Conservation (phyloP, 2,888 invertebrate genomes). For the Drosophila kanekoi region DNA sequence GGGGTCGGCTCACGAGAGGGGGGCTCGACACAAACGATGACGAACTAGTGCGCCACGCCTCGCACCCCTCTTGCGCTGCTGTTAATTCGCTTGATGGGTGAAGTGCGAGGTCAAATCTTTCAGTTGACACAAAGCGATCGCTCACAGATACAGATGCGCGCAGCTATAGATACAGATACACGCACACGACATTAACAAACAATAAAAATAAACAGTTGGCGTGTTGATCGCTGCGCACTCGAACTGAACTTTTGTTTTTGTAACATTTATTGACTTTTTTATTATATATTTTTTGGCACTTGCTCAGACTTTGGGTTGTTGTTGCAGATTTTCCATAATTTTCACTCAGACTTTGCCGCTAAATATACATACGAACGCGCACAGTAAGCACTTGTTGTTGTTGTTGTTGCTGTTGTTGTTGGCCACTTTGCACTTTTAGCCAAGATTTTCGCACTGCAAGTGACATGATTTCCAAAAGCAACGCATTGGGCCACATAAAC, state of each 20-base stretch:
- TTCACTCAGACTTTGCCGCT: slow-evolving; percentile 16
- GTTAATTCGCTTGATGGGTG: slow-evolving; percentile 81
- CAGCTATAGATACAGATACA: slow-evolving; percentile 22
- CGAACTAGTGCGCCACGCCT: slow-evolving; percentile 22
- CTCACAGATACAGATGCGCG: slow-evolving; percentile 28
- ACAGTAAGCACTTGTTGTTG: slow-evolving; percentile 31
- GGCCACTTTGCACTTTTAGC: slow-evolving; percentile 49
- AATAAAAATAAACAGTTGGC: slow-evolving; percentile 40
- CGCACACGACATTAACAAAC: slow-evolving; percentile 23
- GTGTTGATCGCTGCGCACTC: slow-evolving; percentile 32
- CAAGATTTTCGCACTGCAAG: slow-evolving; percentile 67
- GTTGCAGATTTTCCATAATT: slow-evolving; percentile 53
- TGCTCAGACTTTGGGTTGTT: slow-evolving; percentile 37
- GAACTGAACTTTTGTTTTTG: slow-evolving; percentile 34
- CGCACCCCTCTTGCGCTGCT: background rate
- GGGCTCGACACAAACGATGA: slow-evolving; percentile 18
- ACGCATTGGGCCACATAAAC: slow-evolving; percentile 65
- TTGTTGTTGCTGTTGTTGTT: slow-evolving; percentile 30
- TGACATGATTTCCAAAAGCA: slow-evolving; percentile 78
- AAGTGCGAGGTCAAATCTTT: slow-evolving; percentile 82
- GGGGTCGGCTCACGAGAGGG: background rate
- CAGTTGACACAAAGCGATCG: slow-evolving; percentile 70
- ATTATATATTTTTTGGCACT: slow-evolving; percentile 46
- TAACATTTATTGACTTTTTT: slow-evolving; percentile 28
- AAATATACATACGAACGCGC: slow-evolving; percentile 21